Conservation (phyloP, 2,888 invertebrate genomes). For the Macropis europaea region DNA sequence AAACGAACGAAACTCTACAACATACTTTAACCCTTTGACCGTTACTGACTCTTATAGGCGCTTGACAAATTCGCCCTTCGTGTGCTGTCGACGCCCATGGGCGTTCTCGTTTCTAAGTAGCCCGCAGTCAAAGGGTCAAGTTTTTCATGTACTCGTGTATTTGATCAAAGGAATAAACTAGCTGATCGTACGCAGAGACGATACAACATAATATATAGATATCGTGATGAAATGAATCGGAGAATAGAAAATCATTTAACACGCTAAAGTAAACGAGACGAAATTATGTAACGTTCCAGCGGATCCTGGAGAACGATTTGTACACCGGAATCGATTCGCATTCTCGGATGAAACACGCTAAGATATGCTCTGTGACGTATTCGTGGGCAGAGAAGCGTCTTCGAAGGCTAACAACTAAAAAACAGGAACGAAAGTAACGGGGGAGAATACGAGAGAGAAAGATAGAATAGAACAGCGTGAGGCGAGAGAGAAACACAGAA, state of each 20-base stretch:
- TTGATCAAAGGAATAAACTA: background rate
- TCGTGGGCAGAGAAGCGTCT: conserved; percentile 18
- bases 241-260: too few relatives aligned
- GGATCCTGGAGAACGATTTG: background rate
- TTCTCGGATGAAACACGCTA: conserved; percentile 18
- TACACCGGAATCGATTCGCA: conserved; percentile 32
- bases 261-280: too few relatives aligned
- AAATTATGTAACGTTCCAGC: too few relatives aligned
- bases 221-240: background rate
- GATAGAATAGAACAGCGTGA: conserved; percentile 20
- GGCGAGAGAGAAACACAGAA: conserved; percentile 25
- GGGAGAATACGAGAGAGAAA: conserved; percentile 10
- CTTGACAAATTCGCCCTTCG: too few relatives aligned
- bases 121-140: too few relatives aligned
- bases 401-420: conserved; percentile 9
- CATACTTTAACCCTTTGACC: too few relatives aligned
- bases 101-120: too few relatives aligned
- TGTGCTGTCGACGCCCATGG: too few relatives aligned
- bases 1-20: too few relatives aligned
- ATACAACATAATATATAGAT: too few relatives aligned
- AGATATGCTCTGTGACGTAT: conserved; percentile 27
- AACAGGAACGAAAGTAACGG: conserved; percentile 13
- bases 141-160: background rate
- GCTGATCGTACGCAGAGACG: background rate
- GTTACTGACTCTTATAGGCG: too few relatives aligned